These are phyloP conservation scores for Bucorvus abyssinicus DNA, from an alignment of 2,797 vertebrate species.

Conservation along the genomic window DNA sequence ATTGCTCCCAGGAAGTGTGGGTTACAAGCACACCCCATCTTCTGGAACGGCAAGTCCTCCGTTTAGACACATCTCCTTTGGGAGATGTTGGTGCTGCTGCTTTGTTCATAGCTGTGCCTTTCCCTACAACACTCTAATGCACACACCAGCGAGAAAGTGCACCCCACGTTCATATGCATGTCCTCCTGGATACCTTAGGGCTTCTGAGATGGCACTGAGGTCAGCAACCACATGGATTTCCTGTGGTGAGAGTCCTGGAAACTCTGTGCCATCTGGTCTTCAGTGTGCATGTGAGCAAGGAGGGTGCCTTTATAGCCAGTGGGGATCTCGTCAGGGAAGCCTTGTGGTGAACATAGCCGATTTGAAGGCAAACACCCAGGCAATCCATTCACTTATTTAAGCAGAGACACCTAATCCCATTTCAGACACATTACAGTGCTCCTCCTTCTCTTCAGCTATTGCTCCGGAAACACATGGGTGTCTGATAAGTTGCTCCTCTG, in stretches of 20 bases:
- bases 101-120: background rate
- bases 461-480: background rate
- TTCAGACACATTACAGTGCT: background rate
- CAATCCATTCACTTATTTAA: background rate
- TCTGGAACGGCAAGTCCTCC: background rate
- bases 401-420: background rate
- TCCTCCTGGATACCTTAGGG: fast-evolving
- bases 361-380: background rate
- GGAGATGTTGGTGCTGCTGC: background rate
- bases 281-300: background rate
- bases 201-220: background rate
- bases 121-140: background rate
- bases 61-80: background rate
- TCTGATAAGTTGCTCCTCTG: background rate
- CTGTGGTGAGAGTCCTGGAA: background rate
- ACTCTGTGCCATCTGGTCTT: background rate
- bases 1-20: background rate
- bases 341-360: background rate
- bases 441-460: background rate
- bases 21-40: background rate
- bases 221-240: background rate
- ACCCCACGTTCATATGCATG: fast-evolving
- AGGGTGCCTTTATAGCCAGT: background rate
- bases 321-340: background rate
- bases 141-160: background rate